phyloP scores from a whole-genome alignment of 2,888 invertebrate species.

The Mimumesa dahlbomi region DNA sequence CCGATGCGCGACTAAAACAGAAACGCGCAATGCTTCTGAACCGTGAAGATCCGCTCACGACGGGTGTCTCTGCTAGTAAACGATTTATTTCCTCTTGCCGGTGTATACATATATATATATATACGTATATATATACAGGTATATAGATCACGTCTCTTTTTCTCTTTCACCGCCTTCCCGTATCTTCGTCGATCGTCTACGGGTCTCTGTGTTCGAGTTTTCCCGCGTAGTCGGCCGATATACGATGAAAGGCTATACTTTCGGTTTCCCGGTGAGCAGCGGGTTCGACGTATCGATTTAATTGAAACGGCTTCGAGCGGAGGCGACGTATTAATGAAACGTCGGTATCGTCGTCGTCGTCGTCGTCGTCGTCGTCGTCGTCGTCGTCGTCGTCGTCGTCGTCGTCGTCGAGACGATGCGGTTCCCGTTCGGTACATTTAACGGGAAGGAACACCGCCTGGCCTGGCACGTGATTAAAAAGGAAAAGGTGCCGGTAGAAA shows the following conservation, averaged over 20 bases:
- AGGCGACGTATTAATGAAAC: no score
- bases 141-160: not conserved
- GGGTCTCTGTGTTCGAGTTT: not conserved
- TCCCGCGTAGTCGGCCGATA: conserved; percentile 27
- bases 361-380: no score
- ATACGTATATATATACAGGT: no score
- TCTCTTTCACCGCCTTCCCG: not conserved
- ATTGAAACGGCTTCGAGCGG: conserved; percentile 43
- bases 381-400: no score
- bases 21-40: conserved; percentile 44
- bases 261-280: conserved; percentile 5
- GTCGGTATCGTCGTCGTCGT: no score
- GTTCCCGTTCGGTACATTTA: conserved; percentile 46
- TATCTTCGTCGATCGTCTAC: not conserved
- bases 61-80: conserved; percentile 58
- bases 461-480: no score
- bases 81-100: conserved; percentile 58
- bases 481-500: no score
- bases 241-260: conserved; percentile 42
- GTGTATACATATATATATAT: no score
- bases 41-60: conserved; percentile 59
- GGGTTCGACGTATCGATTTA: conserved; percentile 29
- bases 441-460: conserved; percentile 13
- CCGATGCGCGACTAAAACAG: conserved; percentile 17
- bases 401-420: no score